Evolutionary conservation across 2,797 vertebrate genomes (phyloP).

Genomic region (Triplophysa bombifrons): DNA sequence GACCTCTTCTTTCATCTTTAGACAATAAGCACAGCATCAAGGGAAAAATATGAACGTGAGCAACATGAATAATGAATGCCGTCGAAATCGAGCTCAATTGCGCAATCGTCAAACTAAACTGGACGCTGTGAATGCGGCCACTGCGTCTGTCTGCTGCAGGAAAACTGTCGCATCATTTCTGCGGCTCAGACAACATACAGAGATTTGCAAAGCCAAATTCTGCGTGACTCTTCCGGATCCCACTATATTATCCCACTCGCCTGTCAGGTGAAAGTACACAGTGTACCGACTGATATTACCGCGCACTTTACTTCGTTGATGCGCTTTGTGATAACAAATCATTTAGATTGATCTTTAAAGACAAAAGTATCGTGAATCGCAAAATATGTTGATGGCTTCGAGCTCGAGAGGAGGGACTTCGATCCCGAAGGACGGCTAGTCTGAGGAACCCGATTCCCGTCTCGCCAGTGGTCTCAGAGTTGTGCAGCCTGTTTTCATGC

Average conservation of each 20-base stretch:
- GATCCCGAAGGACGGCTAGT: conserved; percentile 59
- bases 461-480: conserved; percentile 68
- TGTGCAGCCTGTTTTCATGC: conserved; percentile 59
- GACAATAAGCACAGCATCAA: conserved; percentile 23
- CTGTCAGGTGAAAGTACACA: conserved; percentile 49
- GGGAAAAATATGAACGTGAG: conserved; percentile 5
- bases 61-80: conserved; percentile 10
- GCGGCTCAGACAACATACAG: conserved; percentile 21
- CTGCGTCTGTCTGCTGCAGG: conserved; percentile 78
- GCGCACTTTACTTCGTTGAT: conserved; percentile 7
- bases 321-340: not conserved
- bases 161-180: conserved; percentile 49
- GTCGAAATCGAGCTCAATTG: conserved; percentile 6
- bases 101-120: conserved; percentile 10
- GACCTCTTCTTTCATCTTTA: not conserved
- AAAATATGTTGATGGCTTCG: conserved; percentile 73
- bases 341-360: conserved; percentile 14
- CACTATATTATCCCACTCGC: not conserved
- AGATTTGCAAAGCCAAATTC: not conserved
- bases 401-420: conserved; percentile 51
- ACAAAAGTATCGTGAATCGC: conserved; percentile 56
- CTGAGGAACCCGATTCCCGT: conserved; percentile 73
- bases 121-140: conserved; percentile 58
- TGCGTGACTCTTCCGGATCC: not conserved
- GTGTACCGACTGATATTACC: conserved; percentile 25